These are phyloP conservation scores for Luscinia luscinia DNA, from an alignment of 2,797 vertebrate genomes.

Conservation along the genomic window DNA sequence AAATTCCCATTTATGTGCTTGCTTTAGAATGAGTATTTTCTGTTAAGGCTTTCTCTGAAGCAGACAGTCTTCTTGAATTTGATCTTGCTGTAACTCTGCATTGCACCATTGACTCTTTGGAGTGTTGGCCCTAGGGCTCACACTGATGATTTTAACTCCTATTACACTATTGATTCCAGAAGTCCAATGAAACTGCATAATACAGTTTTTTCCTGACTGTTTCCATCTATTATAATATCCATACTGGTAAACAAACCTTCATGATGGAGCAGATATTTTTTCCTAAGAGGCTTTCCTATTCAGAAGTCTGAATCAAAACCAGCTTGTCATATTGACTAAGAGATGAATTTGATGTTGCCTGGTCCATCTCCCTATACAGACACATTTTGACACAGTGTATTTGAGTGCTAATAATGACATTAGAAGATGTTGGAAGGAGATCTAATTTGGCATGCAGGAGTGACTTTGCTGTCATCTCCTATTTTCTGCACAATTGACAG, in stretches of 20 bases:
- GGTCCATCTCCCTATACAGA: conserved; percentile 77
- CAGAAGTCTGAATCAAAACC: conserved; percentile 67
- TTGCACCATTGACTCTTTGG: neutral
- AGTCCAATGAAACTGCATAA: neutral
- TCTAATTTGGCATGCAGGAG: conserved; percentile 84
- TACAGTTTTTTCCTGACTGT: neutral
- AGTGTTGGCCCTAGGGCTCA: neutral
- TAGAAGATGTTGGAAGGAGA: conserved; percentile 83
- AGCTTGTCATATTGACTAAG: conserved; percentile 74
- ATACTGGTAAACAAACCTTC: conserved; percentile 14
- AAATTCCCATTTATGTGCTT: neutral
- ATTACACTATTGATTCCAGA: neutral
- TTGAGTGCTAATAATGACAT: conserved; percentile 88
- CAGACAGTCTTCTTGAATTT: neutral
- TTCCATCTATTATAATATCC: neutral
- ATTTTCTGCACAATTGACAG: conserved; percentile 85
- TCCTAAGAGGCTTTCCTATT: conserved; percentile 31
- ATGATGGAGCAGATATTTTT: conserved; percentile 7
- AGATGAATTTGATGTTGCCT: conserved; percentile 70
- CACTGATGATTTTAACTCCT: neutral
- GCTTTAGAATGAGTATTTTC: neutral
- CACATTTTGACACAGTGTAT: conserved; percentile 82
- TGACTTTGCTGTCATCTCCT: conserved; percentile 84
- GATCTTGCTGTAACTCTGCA: neutral
- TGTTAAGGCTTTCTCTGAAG: neutral